These are phyloP conservation scores for Anoplius nigerrimus DNA, from an alignment of 2,888 invertebrate genomes.

Conservation along the genomic window DNA sequence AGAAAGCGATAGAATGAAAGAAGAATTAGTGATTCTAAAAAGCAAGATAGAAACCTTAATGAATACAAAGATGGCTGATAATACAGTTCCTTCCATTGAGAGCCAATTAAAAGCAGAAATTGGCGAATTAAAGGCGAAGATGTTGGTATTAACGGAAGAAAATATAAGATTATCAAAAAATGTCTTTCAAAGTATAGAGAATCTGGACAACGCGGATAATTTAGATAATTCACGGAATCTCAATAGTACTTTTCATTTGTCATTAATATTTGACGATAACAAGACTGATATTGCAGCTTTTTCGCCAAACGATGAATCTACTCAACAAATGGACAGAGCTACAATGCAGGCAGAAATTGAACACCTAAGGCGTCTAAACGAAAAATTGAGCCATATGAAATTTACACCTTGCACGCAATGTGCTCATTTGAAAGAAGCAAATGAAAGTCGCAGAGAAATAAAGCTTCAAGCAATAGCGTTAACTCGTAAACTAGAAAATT, in stretches of 20 bases:
- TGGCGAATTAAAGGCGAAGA: conserved; percentile 48
- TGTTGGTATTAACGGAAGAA: conserved; percentile 47
- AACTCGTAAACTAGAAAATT: conserved; percentile 54
- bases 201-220: conserved; percentile 30
- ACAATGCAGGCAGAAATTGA: conserved; percentile 45
- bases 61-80: not conserved
- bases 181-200: conserved; percentile 36
- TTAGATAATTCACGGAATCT: conserved; percentile 19
- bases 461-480: conserved; percentile 60
- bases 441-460: conserved; percentile 54
- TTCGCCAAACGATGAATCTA: not conserved
- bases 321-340: not conserved
- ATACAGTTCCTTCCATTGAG: conserved; percentile 41
- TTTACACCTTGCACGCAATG: conserved; percentile 61
- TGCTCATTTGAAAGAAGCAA: conserved; percentile 56
- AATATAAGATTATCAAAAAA: conserved; percentile 49
- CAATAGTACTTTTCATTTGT: conserved; percentile 25
- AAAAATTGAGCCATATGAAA: conserved; percentile 62
- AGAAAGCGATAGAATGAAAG: conserved; percentile 58
- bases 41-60: conserved; percentile 43
- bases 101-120: conserved; percentile 48
- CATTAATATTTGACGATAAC: conserved; percentile 25
- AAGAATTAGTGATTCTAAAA: conserved; percentile 49
- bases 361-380: conserved; percentile 55
- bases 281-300: not conserved